Conservation (phyloP, 64 coral and sea anemone genomes). For the Catalaphyllia jardinei region DNA sequence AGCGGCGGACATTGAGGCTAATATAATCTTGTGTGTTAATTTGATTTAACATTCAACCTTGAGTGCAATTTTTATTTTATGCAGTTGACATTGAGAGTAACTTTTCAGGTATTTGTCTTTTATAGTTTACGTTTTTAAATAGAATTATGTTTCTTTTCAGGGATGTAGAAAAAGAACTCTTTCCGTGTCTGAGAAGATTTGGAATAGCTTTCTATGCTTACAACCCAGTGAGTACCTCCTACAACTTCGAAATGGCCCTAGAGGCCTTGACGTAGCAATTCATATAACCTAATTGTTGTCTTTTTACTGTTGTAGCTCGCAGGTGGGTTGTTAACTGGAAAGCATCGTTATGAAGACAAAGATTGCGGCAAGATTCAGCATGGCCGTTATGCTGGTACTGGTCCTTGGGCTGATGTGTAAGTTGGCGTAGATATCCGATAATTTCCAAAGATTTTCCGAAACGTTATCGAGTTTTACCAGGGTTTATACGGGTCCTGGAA, state of each 20-base stretch:
- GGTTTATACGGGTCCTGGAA: too few species aligned
- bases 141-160: conserved; percentile 42
- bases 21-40: too few species aligned
- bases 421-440: not conserved
- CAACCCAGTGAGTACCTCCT: conserved; percentile 81
- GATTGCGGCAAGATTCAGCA: conserved; percentile 52
- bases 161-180: conserved; percentile 84
- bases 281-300: not conserved
- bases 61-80: not conserved
- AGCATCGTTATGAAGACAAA: conserved; percentile 63
- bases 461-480: too few species aligned
- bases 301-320: conserved; percentile 48
- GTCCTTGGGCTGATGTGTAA: conserved; percentile 70
- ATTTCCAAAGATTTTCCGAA: not conserved
- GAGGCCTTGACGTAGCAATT: not conserved
- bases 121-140: not conserved
- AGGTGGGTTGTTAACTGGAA: conserved; percentile 82
- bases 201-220: conserved; percentile 93
- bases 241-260: not conserved
- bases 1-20: too few species aligned
- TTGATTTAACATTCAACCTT: too few species aligned
- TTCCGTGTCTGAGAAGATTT: conserved; percentile 90
- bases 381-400: conserved; percentile 73
- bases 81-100: not conserved
- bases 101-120: not conserved